Evolutionary conservation across 53 echinoderm and acorn worm species (phyloP), one percentile per base, ranked within the genome.

Genomic region (Mesocentrotus franciscanus): DNA sequence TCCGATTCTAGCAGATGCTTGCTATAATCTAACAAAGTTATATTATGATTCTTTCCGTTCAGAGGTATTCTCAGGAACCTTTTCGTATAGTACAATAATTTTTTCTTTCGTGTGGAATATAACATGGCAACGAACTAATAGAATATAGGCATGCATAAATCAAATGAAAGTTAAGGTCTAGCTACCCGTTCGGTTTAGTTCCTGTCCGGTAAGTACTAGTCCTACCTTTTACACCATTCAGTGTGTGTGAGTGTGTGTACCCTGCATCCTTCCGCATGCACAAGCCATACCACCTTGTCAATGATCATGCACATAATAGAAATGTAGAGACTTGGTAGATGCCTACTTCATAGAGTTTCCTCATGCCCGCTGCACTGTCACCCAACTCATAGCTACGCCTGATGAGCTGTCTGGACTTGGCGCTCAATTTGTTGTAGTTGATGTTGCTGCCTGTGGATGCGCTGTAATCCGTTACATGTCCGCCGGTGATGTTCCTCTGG

Each of bases 261-360:
- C 87, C 66, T 26, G 94, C 66, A 61, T 42, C 87, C 95, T 39
- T 36, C 26, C 1, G 66, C 95, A 94, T 94, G 95, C 95, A 94
- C 94, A 94, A 94, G 85, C 85, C 92, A 27, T 22, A 32, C 49
- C 71, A 36, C 81, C 94, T 27, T 35, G 95, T 85, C 85, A 64
- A 62, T 36, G 33, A 96, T 66, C 96, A 96, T 95, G 93, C 96
- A 95, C 58, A 90, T 39, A 61, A 94, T 92, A 96, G 94, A 83
- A 49, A 89, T 94, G 87, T 75, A 62, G 92, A 95, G 93, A 27
- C 57, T 81, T 27, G 62, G 83, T 79, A 90, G 85, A 94, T 92
- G 96, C 99, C 97, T 99, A 99, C 99, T 99, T 99, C 97, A 93
- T 96, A 98, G 91, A 99, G 95, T 92, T 98, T 96, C 91, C 96